Evolutionary conservation across 2,797 vertebrate genomes (phyloP), one percentile per base, ranked within the genome.

Genomic region (Hafferia zeledoni): DNA sequence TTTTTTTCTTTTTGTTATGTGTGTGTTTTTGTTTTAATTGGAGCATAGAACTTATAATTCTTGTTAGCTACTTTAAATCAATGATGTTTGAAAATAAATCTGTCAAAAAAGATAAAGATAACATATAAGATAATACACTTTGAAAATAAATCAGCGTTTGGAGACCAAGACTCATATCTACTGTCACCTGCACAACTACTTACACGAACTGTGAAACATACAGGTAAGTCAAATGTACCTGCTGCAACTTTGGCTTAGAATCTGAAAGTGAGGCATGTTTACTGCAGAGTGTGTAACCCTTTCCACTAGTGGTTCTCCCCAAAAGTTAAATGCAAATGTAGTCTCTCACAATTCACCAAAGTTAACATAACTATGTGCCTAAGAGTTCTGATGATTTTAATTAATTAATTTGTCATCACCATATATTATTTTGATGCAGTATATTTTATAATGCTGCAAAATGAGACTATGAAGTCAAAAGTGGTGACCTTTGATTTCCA

Each of bases 61-160:
- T 74, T 77, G 16, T 33, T 43, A 50, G 9, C 13, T 70, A 19
- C 28, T 27, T 77, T 68, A 91, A 22, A 60, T 60, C 22, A 81
- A 44, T 19, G 35, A 10, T 43, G 3, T 41, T 71, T 46, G 23
- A 69, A 96, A 95, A 59, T 0, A 8, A 8, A 16, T 47, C 83
- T 81, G 12, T 41, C 23, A 33, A 82, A 91, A 52, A 59, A 6
- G 6, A 44, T 31, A 63, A 67, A 90, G 90, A 43, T 19, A 47
- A 2, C 5, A 9, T 3, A 5, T 60, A 50, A 47, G 14, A 65
- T 13, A 72, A 53, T 33, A n/a, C 1, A 0, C 2, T 53, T 83
- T 64, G 57, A 39, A 70, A 63, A 41, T 27, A 2, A 61, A 39
- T 74, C 37, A 85, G 11, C 27, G 28, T 75, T 57, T 47, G 16